phyloP scores from a whole-genome alignment of 2,113 vertebrate species.

The Apeltes quadracus region DNA sequence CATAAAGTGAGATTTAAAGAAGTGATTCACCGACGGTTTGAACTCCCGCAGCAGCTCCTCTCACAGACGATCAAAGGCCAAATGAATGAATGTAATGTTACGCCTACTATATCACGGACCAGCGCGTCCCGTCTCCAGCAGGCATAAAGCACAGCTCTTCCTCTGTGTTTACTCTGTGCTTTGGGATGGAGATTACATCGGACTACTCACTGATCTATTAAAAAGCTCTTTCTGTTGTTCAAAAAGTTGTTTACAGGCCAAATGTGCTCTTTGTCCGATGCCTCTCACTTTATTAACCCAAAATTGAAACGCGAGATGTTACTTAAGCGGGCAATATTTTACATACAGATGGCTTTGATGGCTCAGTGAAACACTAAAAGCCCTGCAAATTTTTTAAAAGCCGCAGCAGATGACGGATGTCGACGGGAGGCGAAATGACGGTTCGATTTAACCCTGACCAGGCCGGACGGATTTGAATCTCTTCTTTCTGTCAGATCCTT shows the following conservation, averaged over 20 bases:
- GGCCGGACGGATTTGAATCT: not conserved
- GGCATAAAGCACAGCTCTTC: not conserved
- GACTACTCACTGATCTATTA: not conserved
- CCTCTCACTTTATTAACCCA: constrained; percentile 15
- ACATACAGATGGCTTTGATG: not conserved
- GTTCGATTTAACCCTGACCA: not conserved
- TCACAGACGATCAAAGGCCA: not conserved
- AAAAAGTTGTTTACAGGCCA: constrained; percentile 7
- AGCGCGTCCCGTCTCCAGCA: not conserved
- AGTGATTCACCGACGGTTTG: constrained; percentile 13
- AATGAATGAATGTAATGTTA: constrained; percentile 18
- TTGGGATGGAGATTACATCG: not conserved
- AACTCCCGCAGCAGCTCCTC: constrained; percentile 15
- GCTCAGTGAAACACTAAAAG: constrained; percentile 37
- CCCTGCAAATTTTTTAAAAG: constrained; percentile 64
- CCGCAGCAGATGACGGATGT: constrained; percentile 35
- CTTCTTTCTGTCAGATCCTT: not conserved
- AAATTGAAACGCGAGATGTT: not conserved
- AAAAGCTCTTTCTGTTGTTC: constrained; percentile 23
- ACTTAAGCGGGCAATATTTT: constrained; percentile 15
- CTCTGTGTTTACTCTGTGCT: not conserved
- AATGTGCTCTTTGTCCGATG: constrained; percentile 15
- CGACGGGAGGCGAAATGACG: not conserved
- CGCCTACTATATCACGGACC: not conserved
- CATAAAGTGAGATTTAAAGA: constrained; percentile 33